phyloP scores from a whole-genome alignment of 2,797 vertebrate genomes.

The Margarornis squamiger region DNA sequence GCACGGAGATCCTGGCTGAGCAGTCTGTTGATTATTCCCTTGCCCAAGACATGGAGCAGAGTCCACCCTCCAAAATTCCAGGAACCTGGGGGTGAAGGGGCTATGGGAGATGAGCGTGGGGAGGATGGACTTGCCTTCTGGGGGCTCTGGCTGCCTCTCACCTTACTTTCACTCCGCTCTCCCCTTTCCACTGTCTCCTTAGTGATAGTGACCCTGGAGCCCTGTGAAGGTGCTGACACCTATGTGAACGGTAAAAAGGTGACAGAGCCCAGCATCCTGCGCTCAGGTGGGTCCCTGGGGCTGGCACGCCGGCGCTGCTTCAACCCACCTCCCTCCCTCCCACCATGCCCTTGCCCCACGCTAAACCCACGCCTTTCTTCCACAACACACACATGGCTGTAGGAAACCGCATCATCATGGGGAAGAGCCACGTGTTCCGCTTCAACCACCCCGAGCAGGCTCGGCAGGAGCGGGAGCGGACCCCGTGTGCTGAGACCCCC shows the following conservation, averaged over 20 bases:
- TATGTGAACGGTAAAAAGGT: constrained; percentile 97
- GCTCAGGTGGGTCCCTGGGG: constrained; percentile 82
- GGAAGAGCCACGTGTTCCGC: constrained; percentile 97
- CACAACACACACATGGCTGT: fast-evolving
- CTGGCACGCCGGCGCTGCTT: fast-evolving
- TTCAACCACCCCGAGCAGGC: constrained; percentile 98
- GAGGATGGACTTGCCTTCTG: background rate
- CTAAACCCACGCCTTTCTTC: background rate
- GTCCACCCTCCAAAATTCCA: background rate
- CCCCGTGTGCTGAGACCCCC: constrained; percentile 90
- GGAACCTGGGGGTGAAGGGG: background rate
- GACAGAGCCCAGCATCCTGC: constrained; percentile 88
- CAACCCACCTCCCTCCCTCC: background rate
- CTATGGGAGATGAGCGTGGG: background rate
- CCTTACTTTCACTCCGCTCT: background rate
- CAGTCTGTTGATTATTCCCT: background rate
- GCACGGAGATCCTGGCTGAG: background rate
- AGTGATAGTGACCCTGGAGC: constrained; percentile 90
- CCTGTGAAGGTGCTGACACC: constrained; percentile 92
- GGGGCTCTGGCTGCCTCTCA: background rate
- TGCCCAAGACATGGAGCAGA: fast-evolving
- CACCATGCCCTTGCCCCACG: background rate
- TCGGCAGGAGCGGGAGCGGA: constrained; percentile 90
- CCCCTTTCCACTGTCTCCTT: background rate
- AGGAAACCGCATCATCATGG: constrained; percentile 99